Evolutionary conservation across 37 sponge, comb jelly and placozoan genomes (phyloP).

Genomic region (Haliclona indistincta): DNA sequence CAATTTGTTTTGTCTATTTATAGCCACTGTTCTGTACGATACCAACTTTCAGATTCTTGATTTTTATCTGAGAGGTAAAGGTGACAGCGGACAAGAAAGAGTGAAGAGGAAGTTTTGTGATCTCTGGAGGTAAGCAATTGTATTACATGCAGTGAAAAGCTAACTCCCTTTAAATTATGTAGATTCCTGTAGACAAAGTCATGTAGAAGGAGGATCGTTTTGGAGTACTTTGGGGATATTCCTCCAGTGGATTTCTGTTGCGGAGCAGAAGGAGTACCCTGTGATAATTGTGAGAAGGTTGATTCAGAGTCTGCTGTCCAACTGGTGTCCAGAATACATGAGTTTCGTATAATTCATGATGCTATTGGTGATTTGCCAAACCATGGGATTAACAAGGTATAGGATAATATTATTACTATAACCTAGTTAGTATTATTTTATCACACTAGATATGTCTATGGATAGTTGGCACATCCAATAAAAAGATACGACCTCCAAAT

Average conservation of each 20-base stretch:
- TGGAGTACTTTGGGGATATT: slow-evolving; percentile 1
- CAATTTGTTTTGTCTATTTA: no score
- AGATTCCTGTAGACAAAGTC: slow-evolving; percentile 10
- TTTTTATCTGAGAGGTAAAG: slow-evolving; percentile 11
- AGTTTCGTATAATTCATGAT: slow-evolving; percentile 1
- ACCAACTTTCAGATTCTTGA: slow-evolving; percentile 10
- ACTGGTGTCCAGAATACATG: background rate
- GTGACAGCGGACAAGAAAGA: background rate
- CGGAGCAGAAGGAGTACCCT: background rate
- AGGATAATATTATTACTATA: background rate
- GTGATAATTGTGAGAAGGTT: slow-evolving; percentile 2
- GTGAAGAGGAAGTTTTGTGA: background rate
- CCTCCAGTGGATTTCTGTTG: background rate
- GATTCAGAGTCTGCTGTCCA: background rate
- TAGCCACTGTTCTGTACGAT: no score
- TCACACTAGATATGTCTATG: background rate
- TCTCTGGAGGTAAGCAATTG: background rate
- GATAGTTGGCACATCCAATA: background rate
- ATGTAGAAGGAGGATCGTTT: slow-evolving; percentile 1
- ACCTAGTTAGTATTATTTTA: background rate
- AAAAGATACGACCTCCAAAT: slow-evolving; percentile 5
- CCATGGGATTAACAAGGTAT: slow-evolving; percentile 8
- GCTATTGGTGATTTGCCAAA: slow-evolving; percentile 9
- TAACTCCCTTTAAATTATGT: background rate
- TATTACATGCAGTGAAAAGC: background rate